Base-by-base conservation (phyloP, 2,888 invertebrate genomes). In the Lasioglossum malachurum region DNA sequence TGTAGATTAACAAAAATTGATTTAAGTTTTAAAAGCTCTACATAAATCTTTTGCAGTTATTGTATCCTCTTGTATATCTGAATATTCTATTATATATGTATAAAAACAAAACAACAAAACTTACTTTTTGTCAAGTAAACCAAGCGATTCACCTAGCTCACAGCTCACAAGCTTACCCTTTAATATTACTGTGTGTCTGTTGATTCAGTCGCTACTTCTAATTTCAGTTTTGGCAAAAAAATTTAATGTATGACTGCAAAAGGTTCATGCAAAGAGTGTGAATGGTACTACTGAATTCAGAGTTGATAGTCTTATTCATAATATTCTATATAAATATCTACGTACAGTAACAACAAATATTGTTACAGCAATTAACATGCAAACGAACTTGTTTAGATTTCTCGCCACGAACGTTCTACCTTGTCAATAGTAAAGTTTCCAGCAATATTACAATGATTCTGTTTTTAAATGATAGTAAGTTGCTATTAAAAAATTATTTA, bases 391-490 rank as follows among this genome's bases (percentile, higher is more conserved):
- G 71, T 77, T 83, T 64, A 74, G 82, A 69, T 81, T 73, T 86
- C 82, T 87, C 53, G 82, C 77, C 85, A 75, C 80, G 74, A 87
- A 85, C 78, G 77, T 87, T 79, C 19, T 69, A 84, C 27, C 49
- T 83, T 87, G 77, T 87, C 82, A 82, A 81, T 85, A 78, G 35
- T 84, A 84, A 69, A 77, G 60, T 74, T 88, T 78, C 69, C 77
- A 75, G 35, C 27, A 78, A 49, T 44, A 38, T 75, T 82, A 38
- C 53, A 60, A 19, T 57, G 23, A 14, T 19, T 74, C 67, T 19
- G 44, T 67, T 78, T 71, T 69, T 31, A 49, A 71, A 53, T 75
- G 44, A 27, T 60, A 80, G 49, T 69, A 80, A 57, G 19, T 77
- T 76, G 53, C 67, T 74, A 44, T 69, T 78, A 23, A 73, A 76